Base-by-base conservation (phyloP, 2,888 invertebrate genomes). In the Xylota segnis region DNA sequence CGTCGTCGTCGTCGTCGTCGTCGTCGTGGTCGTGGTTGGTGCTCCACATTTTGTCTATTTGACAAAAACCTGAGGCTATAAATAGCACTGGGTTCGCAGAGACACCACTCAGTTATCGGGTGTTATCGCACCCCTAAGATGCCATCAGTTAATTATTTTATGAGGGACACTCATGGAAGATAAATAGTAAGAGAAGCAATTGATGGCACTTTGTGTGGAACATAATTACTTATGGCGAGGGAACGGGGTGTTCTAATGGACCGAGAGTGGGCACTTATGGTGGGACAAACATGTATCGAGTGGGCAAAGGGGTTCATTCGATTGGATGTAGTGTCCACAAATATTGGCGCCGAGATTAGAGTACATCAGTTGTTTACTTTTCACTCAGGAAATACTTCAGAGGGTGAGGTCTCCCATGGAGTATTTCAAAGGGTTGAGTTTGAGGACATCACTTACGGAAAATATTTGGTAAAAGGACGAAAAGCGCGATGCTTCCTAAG, bases 71-170 rank as follows among this genome's bases (percentile, higher is more conserved):
- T 23, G 23, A 6, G 0, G 10, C 40, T 56, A 32, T 43, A 32
- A 40, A 56, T 43, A 54, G 27, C 4, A 14, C 18, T 2, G 7
- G 4, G 9, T 37, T n/a, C 2, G 14, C 14, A 37, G 5, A 40
- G 34, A 18, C 14, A 16, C 12, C 45, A 5, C 29, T n/a, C n/a
- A 5, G 23, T 54, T 54, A 72, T 74, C 23, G 23, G n/a, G 37
- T 45, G 63, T 34, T 54, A 43, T 74, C 43, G 27, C 40, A 12
- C 10, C 14, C 40, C 27, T 2, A 43, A 43, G 52, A 74, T 63
- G 40, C 52, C 61, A 74, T 63, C 63, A 43, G 16, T 45, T 74
- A 63, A 63, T 74, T 63, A 63, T 29, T 54, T 63, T 63, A 74
- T 63, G 18, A n/a, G 16, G 32, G 32, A n/a, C 29, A 29, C 29